Percentiles rank a stretch among this genome's conserved stretches.
These are phyloP conservation scores for Ladona fulva DNA, from an alignment of 1,140 invertebrate species.

Conservation along the genomic window DNA sequence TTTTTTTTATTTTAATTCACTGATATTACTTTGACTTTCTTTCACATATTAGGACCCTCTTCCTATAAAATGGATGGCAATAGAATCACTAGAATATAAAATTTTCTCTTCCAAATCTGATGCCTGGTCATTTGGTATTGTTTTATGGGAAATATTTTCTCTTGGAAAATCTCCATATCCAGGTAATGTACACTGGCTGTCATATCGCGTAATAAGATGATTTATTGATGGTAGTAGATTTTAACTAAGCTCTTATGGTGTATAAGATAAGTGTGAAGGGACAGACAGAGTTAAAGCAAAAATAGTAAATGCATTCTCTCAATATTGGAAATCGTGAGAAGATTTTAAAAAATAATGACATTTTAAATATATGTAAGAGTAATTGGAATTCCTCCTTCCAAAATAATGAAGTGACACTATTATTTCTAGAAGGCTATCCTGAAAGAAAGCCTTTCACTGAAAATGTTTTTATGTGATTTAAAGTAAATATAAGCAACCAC, in stretches of 20 bases:
- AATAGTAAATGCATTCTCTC: background rate
- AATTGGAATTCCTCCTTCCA: no score
- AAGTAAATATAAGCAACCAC: no score
- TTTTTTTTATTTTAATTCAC: background rate
- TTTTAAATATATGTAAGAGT: no score
- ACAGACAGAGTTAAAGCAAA: background rate
- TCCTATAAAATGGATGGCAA: slow-evolving; percentile 47
- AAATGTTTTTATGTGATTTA: no score
- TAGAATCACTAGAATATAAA: slow-evolving; percentile 35
- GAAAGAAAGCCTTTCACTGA: no score
- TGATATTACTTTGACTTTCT: background rate
- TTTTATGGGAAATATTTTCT: slow-evolving; percentile 52
- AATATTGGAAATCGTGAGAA: background rate
- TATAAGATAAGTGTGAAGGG: background rate
- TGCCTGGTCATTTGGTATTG: slow-evolving; percentile 48
- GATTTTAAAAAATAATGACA: background rate
- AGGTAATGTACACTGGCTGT: slow-evolving; percentile 39
- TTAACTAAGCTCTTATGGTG: background rate
- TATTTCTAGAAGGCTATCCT: no score
- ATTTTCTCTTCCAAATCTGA: slow-evolving; percentile 39
- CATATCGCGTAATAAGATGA: background rate
- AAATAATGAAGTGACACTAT: no score
- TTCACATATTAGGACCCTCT: slow-evolving; percentile 23
- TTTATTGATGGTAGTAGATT: background rate
- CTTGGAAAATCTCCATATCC: slow-evolving; percentile 34